Evolutionary conservation across 2,888 invertebrate genomes (phyloP), one percentile per base, ranked within the genome.

Genomic region (Byasa hedistus): DNA sequence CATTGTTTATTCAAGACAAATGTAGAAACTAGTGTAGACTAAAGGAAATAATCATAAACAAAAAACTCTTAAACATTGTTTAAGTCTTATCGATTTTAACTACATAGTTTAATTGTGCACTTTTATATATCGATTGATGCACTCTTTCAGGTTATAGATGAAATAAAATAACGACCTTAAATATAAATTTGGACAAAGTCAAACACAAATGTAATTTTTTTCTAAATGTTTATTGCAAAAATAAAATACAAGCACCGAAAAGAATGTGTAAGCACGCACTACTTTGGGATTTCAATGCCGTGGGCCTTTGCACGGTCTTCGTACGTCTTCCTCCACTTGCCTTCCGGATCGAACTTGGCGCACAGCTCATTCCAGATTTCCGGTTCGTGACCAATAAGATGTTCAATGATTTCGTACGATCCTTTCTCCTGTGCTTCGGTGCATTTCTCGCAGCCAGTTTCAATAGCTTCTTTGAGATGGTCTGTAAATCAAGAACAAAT

Each of bases 391-490:
- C 95, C 93, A 72, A 95, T 94, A 69, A 96, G 86, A 75, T 87
- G 93, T 39, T 93, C 91, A 54, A 96, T 92, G 8, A 95, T 93
- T 71, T 91, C 94, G 57, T 36, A 60, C 0, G 59, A 48, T 57
- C 94, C 94, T 7, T 84, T 79, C 76, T 91, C 93, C 79, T 96
- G 96, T 27, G 89, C 89, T 48, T 94, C 93, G 32, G 93, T 94
- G 79, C 96, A 96, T 79, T 95, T 94, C 64, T 77, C 75, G 80
- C 96, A 96, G 61, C 94, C 94, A 23, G 91, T 93, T 68, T 87
- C 81, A 59, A 95, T 77, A 0, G 95, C 95, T 71, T 95, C 95
- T 7, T 94, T 94, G 39, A 95, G 81, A 23, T 85, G 73, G 51
- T 81, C 93, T 94, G 79, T 5, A 83, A 63, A 55, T 54, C 21